These are phyloP conservation scores for Ochropleura plecta DNA, from an alignment of 2,888 invertebrate species.

Conservation along the genomic window DNA sequence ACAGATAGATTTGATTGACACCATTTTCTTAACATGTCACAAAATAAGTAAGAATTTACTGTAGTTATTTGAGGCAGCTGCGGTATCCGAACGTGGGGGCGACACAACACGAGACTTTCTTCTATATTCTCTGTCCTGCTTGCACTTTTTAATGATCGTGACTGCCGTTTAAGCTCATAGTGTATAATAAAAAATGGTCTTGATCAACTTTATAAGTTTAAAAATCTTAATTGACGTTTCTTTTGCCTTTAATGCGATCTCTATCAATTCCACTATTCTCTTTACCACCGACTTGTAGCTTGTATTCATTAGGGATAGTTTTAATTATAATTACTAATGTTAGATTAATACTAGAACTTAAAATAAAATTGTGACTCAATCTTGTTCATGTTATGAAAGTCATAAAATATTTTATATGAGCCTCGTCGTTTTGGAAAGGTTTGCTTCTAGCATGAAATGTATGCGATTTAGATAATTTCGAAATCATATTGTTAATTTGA, in stretches of 20 bases:
- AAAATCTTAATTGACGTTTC: slow-evolving; percentile 37
- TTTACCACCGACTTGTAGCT: slow-evolving; percentile 68
- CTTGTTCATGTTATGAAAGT: slow-evolving; percentile 53
- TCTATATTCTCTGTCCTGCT: not conserved
- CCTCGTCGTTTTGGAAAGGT: slow-evolving; percentile 6
- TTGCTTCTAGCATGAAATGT: not conserved
- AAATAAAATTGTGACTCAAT: slow-evolving; percentile 48
- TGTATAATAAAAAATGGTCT: slow-evolving; percentile 37
- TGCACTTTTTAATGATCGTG: not conserved
- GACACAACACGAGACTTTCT: not conserved
- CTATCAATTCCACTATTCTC: slow-evolving; percentile 60
- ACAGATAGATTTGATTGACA: slow-evolving; percentile 30
- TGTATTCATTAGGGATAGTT: slow-evolving; percentile 64
- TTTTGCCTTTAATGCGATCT: slow-evolving; percentile 53
- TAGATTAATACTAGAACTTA: slow-evolving; percentile 59
- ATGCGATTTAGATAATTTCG: not conserved
- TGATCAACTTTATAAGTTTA: slow-evolving; percentile 23
- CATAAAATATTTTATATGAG: slow-evolving; percentile 37
- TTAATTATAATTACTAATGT: slow-evolving; percentile 61
- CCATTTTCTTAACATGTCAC: slow-evolving; percentile 29
- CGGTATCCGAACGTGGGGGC: not conserved
- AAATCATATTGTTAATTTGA: slow-evolving; percentile 12
- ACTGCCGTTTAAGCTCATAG: not conserved
- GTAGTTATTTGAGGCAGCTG: not conserved
- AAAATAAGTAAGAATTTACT: not conserved